phyloP scores from a whole-genome alignment of 2,113 vertebrate species.

The Gobiocypris rarus region DNA sequence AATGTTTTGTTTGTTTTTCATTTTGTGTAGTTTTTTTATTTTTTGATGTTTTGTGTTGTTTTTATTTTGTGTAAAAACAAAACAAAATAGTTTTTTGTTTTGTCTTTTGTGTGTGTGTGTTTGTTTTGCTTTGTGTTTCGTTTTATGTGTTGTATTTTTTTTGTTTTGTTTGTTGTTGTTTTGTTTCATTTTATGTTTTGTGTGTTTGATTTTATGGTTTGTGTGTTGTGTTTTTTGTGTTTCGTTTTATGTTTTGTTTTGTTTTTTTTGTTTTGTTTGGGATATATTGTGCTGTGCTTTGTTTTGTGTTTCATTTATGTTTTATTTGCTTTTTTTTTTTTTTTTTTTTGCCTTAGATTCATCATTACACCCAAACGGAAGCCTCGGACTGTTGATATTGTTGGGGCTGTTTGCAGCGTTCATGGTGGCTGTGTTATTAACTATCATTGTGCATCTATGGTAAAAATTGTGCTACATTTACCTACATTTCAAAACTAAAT shows the following conservation, averaged over 20 bases:
- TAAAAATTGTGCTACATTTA: slow-evolving; percentile 59
- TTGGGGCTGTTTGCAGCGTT: slow-evolving; percentile 74
- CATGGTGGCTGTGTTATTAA: slow-evolving; percentile 69
- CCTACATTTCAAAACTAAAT: background rate
- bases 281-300: background rate
- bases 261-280: background rate
- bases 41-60: background rate
- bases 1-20: background rate
- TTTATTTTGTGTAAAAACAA: no score
- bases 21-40: background rate
- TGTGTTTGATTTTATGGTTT: background rate
- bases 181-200: background rate
- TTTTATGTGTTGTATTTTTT: background rate
- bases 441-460: slow-evolving; percentile 74
- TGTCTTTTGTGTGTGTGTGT: background rate
- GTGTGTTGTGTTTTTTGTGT: background rate
- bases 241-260: background rate
- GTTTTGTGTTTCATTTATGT: background rate
- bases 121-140: background rate
- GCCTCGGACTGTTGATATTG: slow-evolving; percentile 70
- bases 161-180: background rate
- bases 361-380: slow-evolving; percentile 56
- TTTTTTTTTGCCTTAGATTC: slow-evolving; percentile 61
- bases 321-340: slow-evolving; percentile 2
- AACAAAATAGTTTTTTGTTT: no score